Percentiles rank a stretch among this genome's conserved stretches.
Evolutionary conservation across 1,140 invertebrate genomes (phyloP).

Genomic region (Euwallacea similis): DNA sequence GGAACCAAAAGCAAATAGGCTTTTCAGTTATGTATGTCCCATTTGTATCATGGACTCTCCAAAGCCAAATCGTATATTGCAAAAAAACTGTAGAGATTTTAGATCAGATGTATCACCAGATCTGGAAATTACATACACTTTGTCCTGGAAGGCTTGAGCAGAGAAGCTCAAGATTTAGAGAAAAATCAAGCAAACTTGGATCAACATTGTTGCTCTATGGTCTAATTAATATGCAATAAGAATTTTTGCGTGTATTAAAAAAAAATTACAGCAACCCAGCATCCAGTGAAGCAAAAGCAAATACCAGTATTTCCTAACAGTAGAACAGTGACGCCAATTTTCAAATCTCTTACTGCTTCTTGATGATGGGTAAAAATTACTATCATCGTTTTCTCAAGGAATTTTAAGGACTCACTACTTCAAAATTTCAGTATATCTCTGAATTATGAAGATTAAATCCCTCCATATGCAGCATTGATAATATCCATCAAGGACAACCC

Average conservation of each 20-base stretch:
- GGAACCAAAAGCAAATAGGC: not conserved
- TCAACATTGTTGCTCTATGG: not conserved
- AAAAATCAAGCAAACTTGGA: not conserved
- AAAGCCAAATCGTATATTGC: slow-evolving; percentile 3
- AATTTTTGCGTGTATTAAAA: not conserved
- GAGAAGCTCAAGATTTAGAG: not conserved
- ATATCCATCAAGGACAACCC: not conserved
- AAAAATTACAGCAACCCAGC: not conserved
- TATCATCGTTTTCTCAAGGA: not conserved
- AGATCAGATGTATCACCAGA: not conserved
- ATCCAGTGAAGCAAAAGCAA: not conserved
- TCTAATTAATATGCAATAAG: not conserved
- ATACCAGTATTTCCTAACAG: not conserved
- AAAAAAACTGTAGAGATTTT: not conserved
- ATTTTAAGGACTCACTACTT: not conserved
- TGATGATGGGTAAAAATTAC: not conserved
- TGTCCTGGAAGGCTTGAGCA: not conserved
- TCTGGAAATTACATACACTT: not conserved
- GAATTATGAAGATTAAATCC: not conserved
- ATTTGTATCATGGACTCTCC: not conserved
- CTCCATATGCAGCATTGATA: not conserved
- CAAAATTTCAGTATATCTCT: not conserved
- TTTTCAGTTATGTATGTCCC: slow-evolving; percentile 1
- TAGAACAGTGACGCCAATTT: not conserved
- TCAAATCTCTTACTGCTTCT: not conserved